Conservation (phyloP, 2,888 invertebrate genomes). For the Melinaea marsaeus region DNA sequence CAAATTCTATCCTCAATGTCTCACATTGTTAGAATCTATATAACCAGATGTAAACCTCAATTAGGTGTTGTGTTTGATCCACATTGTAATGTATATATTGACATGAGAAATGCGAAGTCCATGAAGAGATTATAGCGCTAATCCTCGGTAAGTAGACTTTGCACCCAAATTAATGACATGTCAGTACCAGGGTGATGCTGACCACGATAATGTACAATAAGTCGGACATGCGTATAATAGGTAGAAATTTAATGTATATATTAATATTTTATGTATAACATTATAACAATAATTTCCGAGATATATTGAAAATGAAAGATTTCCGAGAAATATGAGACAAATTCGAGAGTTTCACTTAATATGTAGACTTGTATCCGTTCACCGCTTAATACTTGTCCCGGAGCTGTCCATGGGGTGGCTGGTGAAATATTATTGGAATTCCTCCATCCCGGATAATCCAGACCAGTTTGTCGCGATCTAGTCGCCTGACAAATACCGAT, state of each 20-base stretch:
- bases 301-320: too few relatives aligned
- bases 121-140: constrained; percentile 18
- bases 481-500: constrained; percentile 49
- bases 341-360: background rate
- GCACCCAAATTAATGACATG: constrained; percentile 61
- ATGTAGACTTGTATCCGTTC: constrained; percentile 16
- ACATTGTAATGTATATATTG: background rate
- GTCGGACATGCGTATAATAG: background rate
- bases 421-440: constrained; percentile 72
- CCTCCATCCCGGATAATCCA: constrained; percentile 60
- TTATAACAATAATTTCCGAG: too few relatives aligned
- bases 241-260: too few relatives aligned
- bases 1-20: too few relatives aligned
- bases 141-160: constrained; percentile 37
- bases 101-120: constrained; percentile 4
- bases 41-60: too few relatives aligned
- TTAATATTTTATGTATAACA: too few relatives aligned
- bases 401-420: constrained; percentile 37
- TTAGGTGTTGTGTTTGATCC: too few relatives aligned
- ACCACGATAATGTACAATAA: constrained; percentile 30
- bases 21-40: too few relatives aligned
- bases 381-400: constrained; percentile 35
- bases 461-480: constrained; percentile 47
- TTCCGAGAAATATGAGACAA: too few relatives aligned
- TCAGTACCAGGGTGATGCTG: constrained; percentile 57